These are phyloP conservation scores for Pedetes capensis DNA, from an alignment of 2,113 vertebrate genomes.

Conservation along the genomic window DNA sequence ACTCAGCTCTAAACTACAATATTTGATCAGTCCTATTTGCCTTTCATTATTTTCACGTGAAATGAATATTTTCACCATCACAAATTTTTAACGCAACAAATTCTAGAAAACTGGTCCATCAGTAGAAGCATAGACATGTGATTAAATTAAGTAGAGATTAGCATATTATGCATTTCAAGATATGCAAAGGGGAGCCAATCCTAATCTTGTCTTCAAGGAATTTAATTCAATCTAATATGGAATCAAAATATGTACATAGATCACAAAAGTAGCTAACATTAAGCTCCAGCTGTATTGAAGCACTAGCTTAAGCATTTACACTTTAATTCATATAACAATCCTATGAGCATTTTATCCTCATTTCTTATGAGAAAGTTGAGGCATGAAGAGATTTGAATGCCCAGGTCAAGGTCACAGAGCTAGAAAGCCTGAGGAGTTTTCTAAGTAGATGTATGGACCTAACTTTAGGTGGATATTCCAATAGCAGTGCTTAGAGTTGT, in stretches of 20 bases:
- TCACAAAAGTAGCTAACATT: background rate
- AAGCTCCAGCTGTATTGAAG: background rate
- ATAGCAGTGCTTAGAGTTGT: background rate
- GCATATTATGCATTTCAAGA: background rate
- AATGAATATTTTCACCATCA: background rate
- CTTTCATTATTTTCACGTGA: constrained; percentile 18
- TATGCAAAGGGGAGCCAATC: background rate
- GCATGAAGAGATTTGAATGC: background rate
- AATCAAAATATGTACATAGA: background rate
- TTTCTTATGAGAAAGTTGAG: background rate
- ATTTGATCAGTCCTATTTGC: background rate
- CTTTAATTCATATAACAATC: background rate
- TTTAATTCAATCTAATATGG: background rate
- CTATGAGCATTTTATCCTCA: background rate
- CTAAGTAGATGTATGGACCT: background rate
- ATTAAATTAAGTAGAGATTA: background rate
- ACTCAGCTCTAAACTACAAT: background rate
- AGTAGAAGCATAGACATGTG: background rate
- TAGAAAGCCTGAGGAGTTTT: background rate
- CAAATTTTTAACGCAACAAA: background rate
- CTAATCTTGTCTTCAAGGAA: background rate
- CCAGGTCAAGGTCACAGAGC: background rate
- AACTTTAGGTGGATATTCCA: background rate
- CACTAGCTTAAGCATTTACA: background rate
- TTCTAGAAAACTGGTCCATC: background rate